phyloP scores from a whole-genome alignment of 2,888 invertebrate genomes.

The Scaeva pyrastri region DNA sequence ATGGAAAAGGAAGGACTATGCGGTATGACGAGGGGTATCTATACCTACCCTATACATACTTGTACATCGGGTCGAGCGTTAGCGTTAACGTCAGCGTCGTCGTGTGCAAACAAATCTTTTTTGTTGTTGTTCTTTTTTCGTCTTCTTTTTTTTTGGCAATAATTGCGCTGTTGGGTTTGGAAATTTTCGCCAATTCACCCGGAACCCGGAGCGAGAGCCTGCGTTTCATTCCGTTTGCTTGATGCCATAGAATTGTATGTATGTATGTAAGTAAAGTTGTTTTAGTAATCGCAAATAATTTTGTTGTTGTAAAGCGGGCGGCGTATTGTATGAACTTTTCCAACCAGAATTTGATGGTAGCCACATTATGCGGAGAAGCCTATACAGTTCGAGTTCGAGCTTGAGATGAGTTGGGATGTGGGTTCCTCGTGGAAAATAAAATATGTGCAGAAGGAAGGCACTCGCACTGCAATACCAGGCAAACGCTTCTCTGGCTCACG shows the following conservation, averaged over 20 bases:
- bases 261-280: slow-evolving; percentile 1
- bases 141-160: slow-evolving; percentile 40
- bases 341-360: slow-evolving; percentile 33
- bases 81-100: background rate
- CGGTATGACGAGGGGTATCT: background rate
- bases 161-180: slow-evolving; percentile 67
- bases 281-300: slow-evolving; percentile 56
- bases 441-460: background rate
- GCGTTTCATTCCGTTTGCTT: slow-evolving; percentile 16
- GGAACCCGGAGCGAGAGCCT: background rate
- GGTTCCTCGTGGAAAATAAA: background rate
- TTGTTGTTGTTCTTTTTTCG: no score
- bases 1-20: background rate
- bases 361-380: slow-evolving; percentile 22
- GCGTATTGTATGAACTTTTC: background rate
- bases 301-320: slow-evolving; percentile 20
- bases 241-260: background rate
- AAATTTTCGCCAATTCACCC: slow-evolving; percentile 59
- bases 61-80: background rate
- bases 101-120: slow-evolving; percentile 65
- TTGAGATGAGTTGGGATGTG: background rate
- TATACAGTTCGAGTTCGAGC: background rate
- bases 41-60: no score
- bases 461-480: background rate
- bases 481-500: background rate